Evolutionary conservation across 2,888 invertebrate genomes (phyloP).

Genomic region (Abscondita cerata): DNA sequence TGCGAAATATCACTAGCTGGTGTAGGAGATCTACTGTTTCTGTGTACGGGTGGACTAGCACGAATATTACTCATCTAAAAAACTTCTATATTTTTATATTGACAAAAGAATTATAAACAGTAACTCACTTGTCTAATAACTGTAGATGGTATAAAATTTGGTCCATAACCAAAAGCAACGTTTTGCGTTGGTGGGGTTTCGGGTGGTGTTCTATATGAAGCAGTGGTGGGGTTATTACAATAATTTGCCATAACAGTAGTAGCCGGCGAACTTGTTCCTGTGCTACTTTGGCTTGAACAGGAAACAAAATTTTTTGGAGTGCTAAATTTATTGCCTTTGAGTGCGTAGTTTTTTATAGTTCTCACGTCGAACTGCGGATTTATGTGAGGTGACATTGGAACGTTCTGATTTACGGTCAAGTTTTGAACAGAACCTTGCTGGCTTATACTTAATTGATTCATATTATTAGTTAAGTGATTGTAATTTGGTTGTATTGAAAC

Average conservation of each 20-base stretch:
- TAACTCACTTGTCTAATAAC: constrained; percentile 53
- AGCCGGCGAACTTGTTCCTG: constrained; percentile 57
- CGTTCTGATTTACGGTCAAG: constrained; percentile 22
- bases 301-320: constrained; percentile 42
- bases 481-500: constrained; percentile 13
- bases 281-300: constrained; percentile 54
- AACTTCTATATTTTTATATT: constrained; percentile 7
- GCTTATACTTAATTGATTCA: constrained; percentile 14
- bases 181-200: constrained; percentile 54
- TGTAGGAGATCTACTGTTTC: constrained; percentile 57
- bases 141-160: constrained; percentile 49
- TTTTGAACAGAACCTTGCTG: constrained; percentile 20
- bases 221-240: constrained; percentile 45
- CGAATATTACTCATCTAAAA: constrained; percentile 42
- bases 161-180: constrained; percentile 41
- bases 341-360: constrained; percentile 36
- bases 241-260: constrained; percentile 54
- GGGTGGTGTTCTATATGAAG: constrained; percentile 52
- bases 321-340: constrained; percentile 42
- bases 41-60: constrained; percentile 41
- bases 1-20: constrained; percentile 53
- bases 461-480: constrained; percentile 18
- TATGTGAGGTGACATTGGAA: constrained; percentile 13
- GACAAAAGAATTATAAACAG: no score
- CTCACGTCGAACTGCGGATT: constrained; percentile 34